Conservation (phyloP, 1,140 invertebrate species). For the Lasioglossum baleicum region DNA sequence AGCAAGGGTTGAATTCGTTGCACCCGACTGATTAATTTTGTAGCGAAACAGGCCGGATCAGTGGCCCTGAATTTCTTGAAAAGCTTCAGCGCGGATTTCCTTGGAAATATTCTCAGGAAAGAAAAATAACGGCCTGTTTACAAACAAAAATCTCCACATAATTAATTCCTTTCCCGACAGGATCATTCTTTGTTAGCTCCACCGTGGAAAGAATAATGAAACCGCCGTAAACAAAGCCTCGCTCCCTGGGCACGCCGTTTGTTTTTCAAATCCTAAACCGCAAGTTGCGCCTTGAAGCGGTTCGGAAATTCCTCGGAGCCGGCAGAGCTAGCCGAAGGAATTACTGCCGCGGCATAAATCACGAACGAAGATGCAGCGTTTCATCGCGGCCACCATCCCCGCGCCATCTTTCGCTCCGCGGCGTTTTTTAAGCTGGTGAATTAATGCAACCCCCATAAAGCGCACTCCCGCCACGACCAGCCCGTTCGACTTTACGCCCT, state of each 20-base stretch:
- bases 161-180: not conserved
- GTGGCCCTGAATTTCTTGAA: too few relatives aligned
- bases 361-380: not conserved
- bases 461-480: not conserved
- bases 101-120: too few relatives aligned
- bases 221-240: not conserved
- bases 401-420: not conserved
- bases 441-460: slow-evolving; percentile 34
- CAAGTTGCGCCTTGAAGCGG: slow-evolving; percentile 23
- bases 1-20: too few relatives aligned
- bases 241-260: not conserved
- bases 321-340: not conserved
- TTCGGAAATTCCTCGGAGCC: slow-evolving; percentile 6
- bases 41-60: too few relatives aligned
- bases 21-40: too few relatives aligned
- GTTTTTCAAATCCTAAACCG: slow-evolving; percentile 4
- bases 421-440: slow-evolving; percentile 20
- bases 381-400: not conserved
- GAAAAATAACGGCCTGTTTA: too few relatives aligned
- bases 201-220: not conserved
- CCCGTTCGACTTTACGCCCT: slow-evolving; percentile 22
- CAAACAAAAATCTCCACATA: not conserved
- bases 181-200: not conserved
- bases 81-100: too few relatives aligned
- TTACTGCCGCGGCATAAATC: slow-evolving; percentile 1